Evolutionary conservation across 2,797 vertebrate genomes (phyloP), one percentile per base, ranked within the genome.

Genomic region (Notoglanidium macrostoma): DNA sequence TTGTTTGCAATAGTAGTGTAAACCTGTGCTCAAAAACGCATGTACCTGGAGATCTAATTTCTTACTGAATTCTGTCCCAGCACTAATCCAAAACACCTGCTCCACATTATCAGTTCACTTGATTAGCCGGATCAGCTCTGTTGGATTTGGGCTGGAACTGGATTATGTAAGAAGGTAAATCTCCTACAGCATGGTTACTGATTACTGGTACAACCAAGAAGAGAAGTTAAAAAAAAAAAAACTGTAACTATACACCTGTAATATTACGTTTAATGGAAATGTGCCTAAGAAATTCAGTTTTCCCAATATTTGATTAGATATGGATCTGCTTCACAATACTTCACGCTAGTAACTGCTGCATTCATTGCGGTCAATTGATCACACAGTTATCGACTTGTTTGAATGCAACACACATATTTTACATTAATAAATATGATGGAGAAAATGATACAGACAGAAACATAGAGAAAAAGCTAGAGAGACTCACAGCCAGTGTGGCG

Each of bases 401-500:
- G 40, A 9, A 46, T 46, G 23, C n/a, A 80, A 46, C 17, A 9
- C n/a, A 26, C 0, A 57, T 44, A 1, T 61, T 21, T 12, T 46
- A 54, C 29, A n/a, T 46, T 14, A 73, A 88, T 67, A 68, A 40
- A 87, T 74, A 65, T 14, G 35, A 32, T 0, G 63, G 57, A 86
- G 68, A 87, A 55, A 87, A 15, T 32, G 14, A 68, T 10, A 57
- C 83, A 55, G 2, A 59, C 29, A 79, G 4, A 81, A 72, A 32
- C 8, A 89, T 12, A 76, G 77, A 85, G 54, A 90, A 51, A 87
- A 14, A 51, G 19, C 3, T 3, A n/a, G 3, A 65, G 2, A 73
- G 23, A 89, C 98, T 97, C 93, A 99, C 98, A 77, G 97, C 95
- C 74, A 99, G 89, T 0, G 97, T 98, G 0, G 97, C 94, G 11